Evolutionary conservation across 2,797 vertebrate genomes (phyloP).

Genomic region (Alcedo atthis): DNA sequence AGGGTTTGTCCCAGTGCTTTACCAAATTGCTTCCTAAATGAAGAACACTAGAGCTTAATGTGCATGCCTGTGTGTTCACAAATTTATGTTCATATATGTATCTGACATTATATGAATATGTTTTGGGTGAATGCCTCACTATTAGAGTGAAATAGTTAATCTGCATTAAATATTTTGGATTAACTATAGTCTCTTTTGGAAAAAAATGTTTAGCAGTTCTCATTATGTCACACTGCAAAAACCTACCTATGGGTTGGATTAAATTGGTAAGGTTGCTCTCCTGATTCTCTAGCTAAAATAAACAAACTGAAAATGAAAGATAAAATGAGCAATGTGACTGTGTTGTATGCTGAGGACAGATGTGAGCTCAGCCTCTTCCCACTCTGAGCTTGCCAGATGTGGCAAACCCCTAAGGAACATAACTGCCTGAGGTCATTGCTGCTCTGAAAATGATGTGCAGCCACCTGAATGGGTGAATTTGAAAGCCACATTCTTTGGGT

Average conservation of each 20-base stretch:
- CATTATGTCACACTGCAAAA: background rate
- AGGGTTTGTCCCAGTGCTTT: background rate
- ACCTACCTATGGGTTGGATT: background rate
- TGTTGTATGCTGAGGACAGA: background rate
- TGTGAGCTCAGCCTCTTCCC: background rate
- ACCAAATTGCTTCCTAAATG: background rate
- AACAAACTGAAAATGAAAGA: background rate
- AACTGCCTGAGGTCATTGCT: background rate
- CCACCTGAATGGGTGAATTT: background rate
- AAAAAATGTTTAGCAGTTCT: background rate
- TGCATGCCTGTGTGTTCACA: background rate
- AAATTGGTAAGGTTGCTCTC: background rate
- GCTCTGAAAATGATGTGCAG: background rate
- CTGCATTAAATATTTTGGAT: background rate
- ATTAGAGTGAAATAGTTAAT: background rate
- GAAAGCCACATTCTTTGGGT: background rate
- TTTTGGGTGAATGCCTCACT: background rate
- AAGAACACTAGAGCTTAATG: background rate
- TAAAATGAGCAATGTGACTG: background rate
- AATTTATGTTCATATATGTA: background rate
- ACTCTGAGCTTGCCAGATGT: background rate
- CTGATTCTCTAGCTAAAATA: background rate
- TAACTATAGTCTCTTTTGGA: background rate
- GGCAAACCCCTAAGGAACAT: background rate
- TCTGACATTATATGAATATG: fast-evolving